These are phyloP conservation scores for Bergia sp. DNA, from an alignment of 92 coral and sea anemone genomes.

Conservation along the genomic window DNA sequence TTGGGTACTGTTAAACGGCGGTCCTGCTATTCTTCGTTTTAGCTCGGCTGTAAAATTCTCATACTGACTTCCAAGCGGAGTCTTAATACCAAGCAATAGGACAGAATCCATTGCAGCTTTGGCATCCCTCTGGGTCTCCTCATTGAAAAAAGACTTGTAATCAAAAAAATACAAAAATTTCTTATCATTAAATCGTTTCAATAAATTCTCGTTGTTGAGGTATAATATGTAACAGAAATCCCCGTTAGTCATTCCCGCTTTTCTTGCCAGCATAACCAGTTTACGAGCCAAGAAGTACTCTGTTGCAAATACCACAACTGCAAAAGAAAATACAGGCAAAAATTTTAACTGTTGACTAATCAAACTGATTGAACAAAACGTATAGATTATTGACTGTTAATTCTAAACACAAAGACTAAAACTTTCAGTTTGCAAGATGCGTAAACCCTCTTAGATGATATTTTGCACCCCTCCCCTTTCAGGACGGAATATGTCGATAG, in stretches of 20 bases:
- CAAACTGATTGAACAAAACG: background rate
- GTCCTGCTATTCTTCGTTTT: constrained; percentile 45
- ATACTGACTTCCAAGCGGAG: constrained; percentile 51
- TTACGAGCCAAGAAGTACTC: constrained; percentile 47
- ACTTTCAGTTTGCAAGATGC: too few relatives aligned
- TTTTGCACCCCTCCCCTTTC: too few relatives aligned
- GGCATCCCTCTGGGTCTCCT: background rate
- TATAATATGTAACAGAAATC: constrained; percentile 74
- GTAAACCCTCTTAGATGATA: too few relatives aligned
- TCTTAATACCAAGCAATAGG: constrained; percentile 57
- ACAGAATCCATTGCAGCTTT: constrained; percentile 66
- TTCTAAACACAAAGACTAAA: too few relatives aligned
- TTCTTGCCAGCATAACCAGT: constrained; percentile 56
- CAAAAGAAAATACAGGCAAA: constrained; percentile 8
- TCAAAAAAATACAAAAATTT: constrained; percentile 55
- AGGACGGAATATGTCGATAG: too few relatives aligned
- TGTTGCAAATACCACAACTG: constrained; percentile 74
- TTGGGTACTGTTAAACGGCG: constrained; percentile 63
- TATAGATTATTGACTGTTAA: too few relatives aligned
- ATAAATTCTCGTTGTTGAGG: constrained; percentile 48
- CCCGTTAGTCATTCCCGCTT: constrained; percentile 72
- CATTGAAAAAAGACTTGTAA: background rate
- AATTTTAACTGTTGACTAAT: background rate
- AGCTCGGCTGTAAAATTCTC: constrained; percentile 45
- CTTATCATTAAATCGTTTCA: background rate